phyloP scores from a whole-genome alignment of 2,113 vertebrate genomes.

The Typhlomys cinereus region DNA sequence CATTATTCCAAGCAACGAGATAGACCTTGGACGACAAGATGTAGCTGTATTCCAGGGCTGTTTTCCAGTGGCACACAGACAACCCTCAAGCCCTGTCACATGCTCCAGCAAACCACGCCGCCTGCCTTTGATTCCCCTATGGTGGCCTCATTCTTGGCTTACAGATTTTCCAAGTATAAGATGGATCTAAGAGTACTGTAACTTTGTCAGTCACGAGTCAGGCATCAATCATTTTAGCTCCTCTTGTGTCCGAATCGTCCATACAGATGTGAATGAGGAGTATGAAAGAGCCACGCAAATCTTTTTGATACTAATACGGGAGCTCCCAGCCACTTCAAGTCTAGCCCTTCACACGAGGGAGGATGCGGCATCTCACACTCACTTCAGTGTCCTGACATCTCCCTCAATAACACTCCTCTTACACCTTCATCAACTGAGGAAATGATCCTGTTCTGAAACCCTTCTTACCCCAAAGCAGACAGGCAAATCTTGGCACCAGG shows the following conservation, averaged over 20 bases:
- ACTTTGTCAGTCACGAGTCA: not conserved
- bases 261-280: not conserved
- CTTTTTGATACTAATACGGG: not conserved
- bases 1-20: not conserved
- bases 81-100: not conserved
- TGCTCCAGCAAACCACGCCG: not conserved
- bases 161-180: not conserved
- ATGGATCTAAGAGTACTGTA: not conserved
- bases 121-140: not conserved
- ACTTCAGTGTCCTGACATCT: not conserved
- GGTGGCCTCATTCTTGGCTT: not conserved
- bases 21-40: not conserved
- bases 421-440: not conserved
- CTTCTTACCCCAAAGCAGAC: not conserved
- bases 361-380: not conserved
- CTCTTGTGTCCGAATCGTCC: not conserved
- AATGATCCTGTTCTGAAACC: not conserved
- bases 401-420: not conserved
- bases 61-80: not conserved
- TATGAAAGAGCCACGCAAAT: not conserved
- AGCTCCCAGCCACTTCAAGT: not conserved
- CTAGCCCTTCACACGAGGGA: not conserved
- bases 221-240: rapidly evolving
- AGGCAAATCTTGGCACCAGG: not conserved
- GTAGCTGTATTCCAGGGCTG: not conserved